These are phyloP conservation scores for Cenopis cana DNA, from an alignment of 2,888 invertebrate species.

Conservation along the genomic window DNA sequence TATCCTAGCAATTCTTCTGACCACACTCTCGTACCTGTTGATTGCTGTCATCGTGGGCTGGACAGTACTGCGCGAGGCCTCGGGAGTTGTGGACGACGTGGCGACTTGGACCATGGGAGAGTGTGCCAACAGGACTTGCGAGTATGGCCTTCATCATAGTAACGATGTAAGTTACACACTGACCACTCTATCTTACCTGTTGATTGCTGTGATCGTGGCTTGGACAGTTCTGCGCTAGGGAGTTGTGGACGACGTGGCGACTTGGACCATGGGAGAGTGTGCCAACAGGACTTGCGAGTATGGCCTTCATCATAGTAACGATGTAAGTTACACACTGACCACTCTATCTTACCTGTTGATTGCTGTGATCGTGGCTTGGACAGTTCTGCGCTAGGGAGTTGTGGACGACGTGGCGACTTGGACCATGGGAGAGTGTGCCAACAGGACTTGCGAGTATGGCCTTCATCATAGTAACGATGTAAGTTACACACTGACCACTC, in stretches of 20 bases:
- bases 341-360: conserved; percentile 91
- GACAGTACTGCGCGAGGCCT: conserved; percentile 91
- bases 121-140: conserved; percentile 83
- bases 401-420: conserved; percentile 84
- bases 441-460: conserved; percentile 87
- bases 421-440: conserved; percentile 83
- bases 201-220: conserved; percentile 92
- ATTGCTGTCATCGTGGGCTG: conserved; percentile 93
- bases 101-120: conserved; percentile 83
- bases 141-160: conserved; percentile 91
- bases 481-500: conserved; percentile 49
- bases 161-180: conserved; percentile 86
- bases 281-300: conserved; percentile 84
- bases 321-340: conserved; percentile 79
- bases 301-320: conserved; percentile 92
- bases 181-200: conserved; percentile 87
- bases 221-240: conserved; percentile 92
- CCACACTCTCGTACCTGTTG: conserved; percentile 93
- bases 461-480: conserved; percentile 93
- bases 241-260: conserved; percentile 83
- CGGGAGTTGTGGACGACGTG: conserved; percentile 87
- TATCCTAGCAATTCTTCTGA: conserved; percentile 93
- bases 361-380: conserved; percentile 91
- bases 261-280: conserved; percentile 85
- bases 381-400: conserved; percentile 91